Percentiles rank a stretch among this genome's conserved stretches.
Evolutionary conservation across 2,113 vertebrate genomes (phyloP).

Genomic region (Muscicapa adusta): DNA sequence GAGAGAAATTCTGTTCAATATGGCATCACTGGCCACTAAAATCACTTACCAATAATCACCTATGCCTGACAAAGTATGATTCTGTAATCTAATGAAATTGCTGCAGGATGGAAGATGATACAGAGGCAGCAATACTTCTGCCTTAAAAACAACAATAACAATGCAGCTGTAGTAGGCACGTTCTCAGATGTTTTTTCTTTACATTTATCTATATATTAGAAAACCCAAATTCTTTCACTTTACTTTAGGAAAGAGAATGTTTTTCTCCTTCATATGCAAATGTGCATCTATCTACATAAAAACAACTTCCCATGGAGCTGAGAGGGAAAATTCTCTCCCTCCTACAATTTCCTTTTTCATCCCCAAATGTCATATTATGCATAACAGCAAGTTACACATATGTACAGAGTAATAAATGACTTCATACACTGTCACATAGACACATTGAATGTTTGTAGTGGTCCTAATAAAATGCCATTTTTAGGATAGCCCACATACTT

Average conservation of each 20-base stretch:
- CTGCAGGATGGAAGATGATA: background rate
- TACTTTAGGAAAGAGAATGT: background rate
- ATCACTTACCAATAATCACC: background rate
- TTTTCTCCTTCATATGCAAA: background rate
- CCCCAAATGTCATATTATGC: background rate
- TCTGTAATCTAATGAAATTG: background rate
- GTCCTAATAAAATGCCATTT: conserved; percentile 14
- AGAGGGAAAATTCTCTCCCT: background rate
- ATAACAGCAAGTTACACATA: background rate
- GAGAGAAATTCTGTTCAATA: background rate
- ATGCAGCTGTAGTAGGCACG: background rate
- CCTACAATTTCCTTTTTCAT: background rate
- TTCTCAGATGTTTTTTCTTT: background rate
- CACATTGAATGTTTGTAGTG: background rate
- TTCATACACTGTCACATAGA: background rate
- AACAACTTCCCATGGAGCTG: background rate
- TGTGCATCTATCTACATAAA: background rate
- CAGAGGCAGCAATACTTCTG: background rate
- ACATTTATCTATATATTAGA: background rate
- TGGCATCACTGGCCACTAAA: background rate
- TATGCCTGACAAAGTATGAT: background rate
- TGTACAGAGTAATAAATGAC: background rate
- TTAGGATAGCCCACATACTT: conserved; percentile 19
- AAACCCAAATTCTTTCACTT: accelerated
- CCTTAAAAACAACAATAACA: background rate